phyloP scores from a whole-genome alignment of 2,888 invertebrate genomes.

The Drosophila siamana region DNA sequence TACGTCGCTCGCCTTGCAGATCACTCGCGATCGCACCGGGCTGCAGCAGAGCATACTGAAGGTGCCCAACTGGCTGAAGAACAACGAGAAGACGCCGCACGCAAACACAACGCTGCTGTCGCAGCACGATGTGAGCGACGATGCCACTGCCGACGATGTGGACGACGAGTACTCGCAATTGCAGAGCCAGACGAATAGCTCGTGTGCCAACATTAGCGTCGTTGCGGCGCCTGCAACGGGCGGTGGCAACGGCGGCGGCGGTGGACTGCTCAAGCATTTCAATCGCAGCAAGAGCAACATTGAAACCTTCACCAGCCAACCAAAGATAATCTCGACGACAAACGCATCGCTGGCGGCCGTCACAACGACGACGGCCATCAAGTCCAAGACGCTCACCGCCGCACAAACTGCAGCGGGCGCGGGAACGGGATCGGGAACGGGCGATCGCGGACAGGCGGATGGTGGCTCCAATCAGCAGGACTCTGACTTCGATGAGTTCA shows the following conservation, averaged over 20 bases:
- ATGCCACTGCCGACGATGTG: slow-evolving; percentile 54
- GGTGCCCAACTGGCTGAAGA: slow-evolving; percentile 87
- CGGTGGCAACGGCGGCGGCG: neutral
- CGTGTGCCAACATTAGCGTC: slow-evolving; percentile 81
- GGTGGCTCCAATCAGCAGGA: slow-evolving; percentile 95
- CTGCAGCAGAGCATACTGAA: slow-evolving; percentile 94
- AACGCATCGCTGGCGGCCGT: slow-evolving; percentile 50
- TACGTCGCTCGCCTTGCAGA: slow-evolving; percentile 66
- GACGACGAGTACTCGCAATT: slow-evolving; percentile 49
- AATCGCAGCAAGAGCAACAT: slow-evolving; percentile 85
- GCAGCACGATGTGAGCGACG: slow-evolving; percentile 41
- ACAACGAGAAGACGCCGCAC: slow-evolving; percentile 77
- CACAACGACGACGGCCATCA: slow-evolving; percentile 11
- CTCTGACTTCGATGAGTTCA: slow-evolving; percentile 94
- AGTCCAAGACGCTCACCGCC: slow-evolving; percentile 49
- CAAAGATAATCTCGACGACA: slow-evolving; percentile 78
- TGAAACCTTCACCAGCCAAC: slow-evolving; percentile 82
- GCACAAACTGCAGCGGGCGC: slow-evolving; percentile 23
- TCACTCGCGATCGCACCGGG: slow-evolving; percentile 95
- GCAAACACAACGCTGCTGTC: slow-evolving; percentile 44
- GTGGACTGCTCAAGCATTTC: slow-evolving; percentile 70
- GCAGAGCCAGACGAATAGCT: slow-evolving; percentile 69
- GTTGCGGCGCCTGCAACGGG: slow-evolving; percentile 25
- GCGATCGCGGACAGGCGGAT: slow-evolving; percentile 87
- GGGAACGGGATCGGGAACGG: no score